Conservation (phyloP, 2,797 vertebrate genomes). For the Luscinia megarhynchos region DNA sequence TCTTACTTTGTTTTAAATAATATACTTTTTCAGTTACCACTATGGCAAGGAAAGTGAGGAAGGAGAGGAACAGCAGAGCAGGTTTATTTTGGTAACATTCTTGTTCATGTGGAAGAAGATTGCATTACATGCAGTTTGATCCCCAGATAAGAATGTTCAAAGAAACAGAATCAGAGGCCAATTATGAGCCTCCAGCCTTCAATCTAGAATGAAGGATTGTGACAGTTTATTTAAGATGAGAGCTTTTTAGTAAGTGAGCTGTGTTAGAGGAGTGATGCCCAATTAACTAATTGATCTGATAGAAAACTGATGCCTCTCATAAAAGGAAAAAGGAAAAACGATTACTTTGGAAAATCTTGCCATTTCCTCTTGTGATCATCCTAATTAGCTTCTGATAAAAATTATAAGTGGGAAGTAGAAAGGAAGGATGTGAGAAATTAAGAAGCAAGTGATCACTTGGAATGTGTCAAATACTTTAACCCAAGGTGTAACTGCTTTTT, state of each 20-base stretch:
- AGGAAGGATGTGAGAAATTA: not conserved
- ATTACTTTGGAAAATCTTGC: not conserved
- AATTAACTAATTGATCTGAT: slow-evolving; percentile 34
- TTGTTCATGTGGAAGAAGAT: slow-evolving; percentile 19
- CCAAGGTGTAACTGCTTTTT: not conserved
- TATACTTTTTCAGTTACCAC: slow-evolving; percentile 22
- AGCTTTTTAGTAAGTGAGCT: not conserved
- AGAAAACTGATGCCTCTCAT: not conserved
- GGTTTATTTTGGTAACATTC: slow-evolving; percentile 66
- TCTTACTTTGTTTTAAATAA: not conserved
- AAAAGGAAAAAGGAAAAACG: not conserved
- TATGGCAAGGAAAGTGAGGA: not conserved
- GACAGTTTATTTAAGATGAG: not conserved
- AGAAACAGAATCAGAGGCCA: slow-evolving; percentile 17
- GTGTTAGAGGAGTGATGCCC: not conserved
- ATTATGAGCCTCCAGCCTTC: not conserved
- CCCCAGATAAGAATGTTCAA: slow-evolving; percentile 25
- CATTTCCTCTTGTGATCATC: slow-evolving; percentile 4
- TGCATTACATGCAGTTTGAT: slow-evolving; percentile 27
- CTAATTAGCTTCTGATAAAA: slow-evolving; percentile 17
- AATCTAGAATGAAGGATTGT: not conserved
- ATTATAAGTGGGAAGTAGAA: not conserved
- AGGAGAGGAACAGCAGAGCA: not conserved
- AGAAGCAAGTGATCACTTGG: not conserved
- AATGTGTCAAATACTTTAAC: not conserved